Evolutionary conservation across 2,888 invertebrate genomes (phyloP).

Genomic region (Lysandra coridon): DNA sequence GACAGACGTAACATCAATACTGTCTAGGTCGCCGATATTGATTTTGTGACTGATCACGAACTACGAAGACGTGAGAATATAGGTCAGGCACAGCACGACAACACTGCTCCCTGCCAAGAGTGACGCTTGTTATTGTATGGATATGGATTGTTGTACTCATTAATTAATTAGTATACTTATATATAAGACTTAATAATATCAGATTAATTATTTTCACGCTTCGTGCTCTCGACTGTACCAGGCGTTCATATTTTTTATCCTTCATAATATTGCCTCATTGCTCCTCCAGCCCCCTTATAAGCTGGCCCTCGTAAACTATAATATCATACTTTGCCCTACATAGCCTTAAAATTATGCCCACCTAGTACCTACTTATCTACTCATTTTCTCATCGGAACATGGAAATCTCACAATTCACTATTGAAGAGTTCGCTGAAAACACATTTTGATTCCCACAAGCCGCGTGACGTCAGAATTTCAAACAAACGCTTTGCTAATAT

Average conservation of each 20-base stretch:
- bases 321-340: too few species aligned
- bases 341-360: too few species aligned
- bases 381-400: background rate
- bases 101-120: background rate
- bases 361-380: background rate
- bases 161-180: too few species aligned
- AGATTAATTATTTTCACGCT: too few species aligned
- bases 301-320: too few species aligned
- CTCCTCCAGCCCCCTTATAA: too few species aligned
- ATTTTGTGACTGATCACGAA: slow-evolving; percentile 9
- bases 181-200: too few species aligned
- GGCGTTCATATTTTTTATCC: too few species aligned
- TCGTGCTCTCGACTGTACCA: too few species aligned
- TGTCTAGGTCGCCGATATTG: slow-evolving; percentile 6
- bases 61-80: background rate
- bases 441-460: background rate
- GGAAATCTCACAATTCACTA: background rate
- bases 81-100: background rate
- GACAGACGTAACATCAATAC: background rate
- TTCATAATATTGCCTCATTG: too few species aligned
- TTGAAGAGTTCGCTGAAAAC: slow-evolving; percentile 9
- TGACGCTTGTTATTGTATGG: background rate
- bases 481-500: background rate
- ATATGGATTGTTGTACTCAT: background rate
- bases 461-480: background rate